phyloP scores from a whole-genome alignment of 2,113 vertebrate genomes.

The Lagopus leucura region DNA sequence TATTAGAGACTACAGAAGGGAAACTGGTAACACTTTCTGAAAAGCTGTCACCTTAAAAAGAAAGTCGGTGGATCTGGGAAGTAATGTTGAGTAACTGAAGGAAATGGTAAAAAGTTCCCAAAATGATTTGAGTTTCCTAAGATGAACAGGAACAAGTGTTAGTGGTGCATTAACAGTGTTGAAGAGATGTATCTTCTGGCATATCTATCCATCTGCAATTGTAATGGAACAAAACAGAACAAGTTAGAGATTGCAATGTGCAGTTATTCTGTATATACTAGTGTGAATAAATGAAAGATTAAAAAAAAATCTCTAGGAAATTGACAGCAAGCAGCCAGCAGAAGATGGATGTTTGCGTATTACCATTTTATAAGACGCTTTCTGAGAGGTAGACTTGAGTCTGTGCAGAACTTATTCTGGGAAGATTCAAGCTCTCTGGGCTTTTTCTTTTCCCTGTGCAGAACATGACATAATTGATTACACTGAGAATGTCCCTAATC shows the following conservation, averaged over 20 bases:
- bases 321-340: neutral
- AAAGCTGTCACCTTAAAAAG: neutral
- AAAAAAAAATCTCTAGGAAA: neutral
- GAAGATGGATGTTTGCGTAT: neutral
- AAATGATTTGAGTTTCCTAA: neutral
- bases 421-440: neutral
- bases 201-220: neutral
- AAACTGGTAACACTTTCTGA: neutral
- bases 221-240: neutral
- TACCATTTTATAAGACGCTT: neutral
- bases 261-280: neutral
- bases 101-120: neutral
- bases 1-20: neutral
- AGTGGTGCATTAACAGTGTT: neutral
- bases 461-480: neutral
- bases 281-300: neutral
- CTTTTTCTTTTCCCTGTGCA: neutral
- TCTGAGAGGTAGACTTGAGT: neutral
- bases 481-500: neutral
- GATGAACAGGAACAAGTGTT: neutral
- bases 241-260: neutral
- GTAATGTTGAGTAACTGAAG: neutral
- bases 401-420: neutral
- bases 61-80: neutral
- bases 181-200: neutral